These are phyloP conservation scores for Sphyrna mokarran DNA, from an alignment of 2,113 vertebrate species.

Conservation along the genomic window DNA sequence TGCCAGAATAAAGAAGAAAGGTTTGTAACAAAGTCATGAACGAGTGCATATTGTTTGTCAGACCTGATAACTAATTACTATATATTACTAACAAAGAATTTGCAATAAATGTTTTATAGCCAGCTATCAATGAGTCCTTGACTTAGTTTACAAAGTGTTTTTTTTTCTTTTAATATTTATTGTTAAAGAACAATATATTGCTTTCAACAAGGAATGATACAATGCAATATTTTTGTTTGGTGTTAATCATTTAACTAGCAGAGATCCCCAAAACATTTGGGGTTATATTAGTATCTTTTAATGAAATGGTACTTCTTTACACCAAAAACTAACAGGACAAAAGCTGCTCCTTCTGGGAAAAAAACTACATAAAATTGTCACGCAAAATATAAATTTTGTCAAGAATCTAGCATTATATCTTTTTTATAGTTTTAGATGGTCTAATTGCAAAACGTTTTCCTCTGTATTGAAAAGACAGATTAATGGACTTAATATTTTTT, in stretches of 20 bases:
- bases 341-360: not conserved
- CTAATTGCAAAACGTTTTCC: not conserved
- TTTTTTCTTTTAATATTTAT: not conserved
- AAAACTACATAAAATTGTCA: not conserved
- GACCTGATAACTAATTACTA: not conserved
- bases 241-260: not conserved
- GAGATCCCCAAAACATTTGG: not conserved
- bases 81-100: not conserved
- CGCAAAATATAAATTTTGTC: not conserved
- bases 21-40: slow-evolving; percentile 56
- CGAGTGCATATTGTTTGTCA: not conserved
- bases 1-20: slow-evolving; percentile 91
- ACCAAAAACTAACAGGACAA: not conserved
- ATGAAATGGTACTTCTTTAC: not conserved
- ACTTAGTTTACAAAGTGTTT: not conserved
- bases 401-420: not conserved
- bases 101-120: not conserved
- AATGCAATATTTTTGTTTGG: not conserved
- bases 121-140: slow-evolving; percentile 16
- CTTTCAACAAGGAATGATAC: not conserved
- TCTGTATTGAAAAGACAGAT: not conserved
- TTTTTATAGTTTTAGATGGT: not conserved
- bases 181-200: not conserved
- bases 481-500: not conserved
- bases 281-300: not conserved